These are phyloP conservation scores for Lophura nycthemera DNA, from an alignment of 2,113 vertebrate genomes.

Conservation along the genomic window DNA sequence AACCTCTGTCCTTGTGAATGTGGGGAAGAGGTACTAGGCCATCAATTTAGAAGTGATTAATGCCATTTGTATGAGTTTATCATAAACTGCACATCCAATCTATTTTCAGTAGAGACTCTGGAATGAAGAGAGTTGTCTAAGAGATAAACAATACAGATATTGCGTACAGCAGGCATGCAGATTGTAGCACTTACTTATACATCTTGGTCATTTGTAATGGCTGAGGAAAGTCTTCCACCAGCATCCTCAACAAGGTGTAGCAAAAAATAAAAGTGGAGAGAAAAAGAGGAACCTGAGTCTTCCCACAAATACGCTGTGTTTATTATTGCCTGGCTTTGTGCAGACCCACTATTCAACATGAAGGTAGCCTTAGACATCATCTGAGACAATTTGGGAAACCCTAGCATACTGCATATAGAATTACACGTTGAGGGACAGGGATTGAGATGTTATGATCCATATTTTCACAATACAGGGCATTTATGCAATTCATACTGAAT, in stretches of 20 bases:
- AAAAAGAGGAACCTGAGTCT: neutral
- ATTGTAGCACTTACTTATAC: neutral
- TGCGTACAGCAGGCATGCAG: neutral
- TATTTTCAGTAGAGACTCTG: neutral
- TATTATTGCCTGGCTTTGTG: neutral
- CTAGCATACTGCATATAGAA: neutral
- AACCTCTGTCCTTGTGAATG: neutral
- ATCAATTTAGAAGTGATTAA: neutral
- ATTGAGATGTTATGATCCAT: neutral
- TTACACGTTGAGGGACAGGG: neutral
- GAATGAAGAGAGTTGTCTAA: accelerated
- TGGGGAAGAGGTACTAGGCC: neutral
- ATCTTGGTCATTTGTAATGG: neutral
- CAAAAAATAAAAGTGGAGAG: neutral
- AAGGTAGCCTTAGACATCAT: neutral
- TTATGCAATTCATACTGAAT: neutral
- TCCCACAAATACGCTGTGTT: accelerated
- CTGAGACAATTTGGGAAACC: neutral
- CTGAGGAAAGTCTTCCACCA: neutral
- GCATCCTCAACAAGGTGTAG: neutral
- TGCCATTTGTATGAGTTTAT: neutral
- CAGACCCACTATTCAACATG: neutral
- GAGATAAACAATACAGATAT: neutral
- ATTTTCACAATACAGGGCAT: neutral
- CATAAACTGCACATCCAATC: neutral